phyloP scores from a whole-genome alignment of 2,888 invertebrate species.

The Drosophila stalkeri region DNA sequence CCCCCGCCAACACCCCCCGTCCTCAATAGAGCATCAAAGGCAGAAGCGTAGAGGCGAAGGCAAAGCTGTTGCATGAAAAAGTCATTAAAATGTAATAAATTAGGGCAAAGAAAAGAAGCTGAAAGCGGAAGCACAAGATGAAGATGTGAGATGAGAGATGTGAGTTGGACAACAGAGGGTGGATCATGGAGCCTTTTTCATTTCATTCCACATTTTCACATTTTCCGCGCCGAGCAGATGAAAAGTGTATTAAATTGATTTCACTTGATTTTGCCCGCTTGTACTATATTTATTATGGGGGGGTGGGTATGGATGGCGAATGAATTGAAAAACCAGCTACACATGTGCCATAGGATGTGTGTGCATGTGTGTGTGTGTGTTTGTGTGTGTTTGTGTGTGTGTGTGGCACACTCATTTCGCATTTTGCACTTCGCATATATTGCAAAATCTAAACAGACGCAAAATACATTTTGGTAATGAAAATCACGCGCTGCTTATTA shows the following conservation, averaged over 20 bases:
- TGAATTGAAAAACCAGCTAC: conserved; percentile 2
- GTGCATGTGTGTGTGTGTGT: conserved; percentile 30
- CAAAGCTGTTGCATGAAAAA: conserved; percentile 66
- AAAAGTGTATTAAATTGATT: conserved; percentile 80
- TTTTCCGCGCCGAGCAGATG: conserved; percentile 39
- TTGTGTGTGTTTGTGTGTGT: conserved; percentile 12
- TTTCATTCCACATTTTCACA: conserved; percentile 42
- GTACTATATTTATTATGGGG: conserved; percentile 64
- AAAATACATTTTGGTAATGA: conserved; percentile 70
- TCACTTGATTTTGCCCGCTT: conserved; percentile 71
- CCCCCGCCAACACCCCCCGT: neutral
- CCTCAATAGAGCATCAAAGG: conserved; percentile 42
- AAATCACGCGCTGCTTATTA: conserved; percentile 80
- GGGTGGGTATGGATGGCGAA: conserved; percentile 9
- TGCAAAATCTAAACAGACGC: conserved; percentile 73
- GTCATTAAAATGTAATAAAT: conserved; percentile 79
- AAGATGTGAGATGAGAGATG: neutral
- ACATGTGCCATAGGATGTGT: conserved; percentile 1
- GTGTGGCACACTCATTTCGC: conserved; percentile 69
- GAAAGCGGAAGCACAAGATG: conserved; percentile 15
- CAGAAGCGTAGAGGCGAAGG: conserved; percentile 1
- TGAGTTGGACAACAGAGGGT: neutral
- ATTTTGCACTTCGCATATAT: conserved; percentile 56
- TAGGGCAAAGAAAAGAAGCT: conserved; percentile 56
- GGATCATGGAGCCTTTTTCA: conserved; percentile 15